Conservation (phyloP, 1,140 invertebrate genomes). For the Philopotamus ludificatus region DNA sequence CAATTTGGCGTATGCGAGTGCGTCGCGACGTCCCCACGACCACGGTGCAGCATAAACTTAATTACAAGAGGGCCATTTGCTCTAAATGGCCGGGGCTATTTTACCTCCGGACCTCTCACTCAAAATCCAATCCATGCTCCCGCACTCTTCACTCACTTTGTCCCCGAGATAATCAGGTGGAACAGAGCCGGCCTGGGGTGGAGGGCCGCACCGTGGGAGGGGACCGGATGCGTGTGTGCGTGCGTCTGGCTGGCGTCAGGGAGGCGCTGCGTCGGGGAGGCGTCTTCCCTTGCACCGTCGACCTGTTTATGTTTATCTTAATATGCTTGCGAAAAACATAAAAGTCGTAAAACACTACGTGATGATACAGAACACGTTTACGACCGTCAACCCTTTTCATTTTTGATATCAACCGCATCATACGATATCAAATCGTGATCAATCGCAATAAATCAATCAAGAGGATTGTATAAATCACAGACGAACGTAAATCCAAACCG, state of each 20-base stretch:
- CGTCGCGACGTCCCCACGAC: not conserved
- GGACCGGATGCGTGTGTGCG: not conserved
- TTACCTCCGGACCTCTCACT: slow-evolving; percentile 24
- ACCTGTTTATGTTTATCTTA: slow-evolving; percentile 38
- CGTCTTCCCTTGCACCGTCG: slow-evolving; percentile 3
- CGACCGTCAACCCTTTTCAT: not conserved
- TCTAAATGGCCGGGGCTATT: slow-evolving; percentile 27
- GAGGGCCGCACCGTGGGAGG: too few relatives aligned
- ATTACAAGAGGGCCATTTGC: slow-evolving; percentile 29
- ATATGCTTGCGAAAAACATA: slow-evolving; percentile 28
- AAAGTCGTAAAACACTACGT: not conserved
- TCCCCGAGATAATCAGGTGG: slow-evolving; percentile 3
- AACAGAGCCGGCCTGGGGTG: too few relatives aligned
- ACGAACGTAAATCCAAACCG: too few relatives aligned
- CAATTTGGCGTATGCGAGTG: not conserved
- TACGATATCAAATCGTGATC: not conserved
- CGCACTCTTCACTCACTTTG: slow-evolving; percentile 9
- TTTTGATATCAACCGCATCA: not conserved
- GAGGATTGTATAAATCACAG: too few relatives aligned
- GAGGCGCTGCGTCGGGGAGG: slow-evolving; percentile 10
- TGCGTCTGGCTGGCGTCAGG: slow-evolving; percentile 13
- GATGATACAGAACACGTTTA: not conserved
- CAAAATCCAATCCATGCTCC: slow-evolving; percentile 22
- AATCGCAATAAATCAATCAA: not conserved
- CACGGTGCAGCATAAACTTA: slow-evolving; percentile 20